Base-by-base conservation (phyloP, 1,140 invertebrate species). In the Asbolus verrucosus region DNA sequence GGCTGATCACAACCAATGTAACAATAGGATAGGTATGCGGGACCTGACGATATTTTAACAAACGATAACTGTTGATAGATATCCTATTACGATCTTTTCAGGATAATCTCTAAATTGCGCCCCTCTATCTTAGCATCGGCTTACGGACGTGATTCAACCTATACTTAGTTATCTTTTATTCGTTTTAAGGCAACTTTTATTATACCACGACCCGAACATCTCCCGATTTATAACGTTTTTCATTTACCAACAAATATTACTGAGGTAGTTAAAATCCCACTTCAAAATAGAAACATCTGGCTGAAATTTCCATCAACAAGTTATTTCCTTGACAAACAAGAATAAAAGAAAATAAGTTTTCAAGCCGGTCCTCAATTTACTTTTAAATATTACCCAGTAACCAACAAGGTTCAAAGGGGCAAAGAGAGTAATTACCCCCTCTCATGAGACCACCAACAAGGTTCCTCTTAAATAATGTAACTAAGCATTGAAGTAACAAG, bases 21-120 rank as follows among this genome's bases (percentile, higher is more conserved):
- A 63, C 39, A 63, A 41, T 41, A 38, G 61, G 14, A 39, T 15
- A 63, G 61, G 61, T 63, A 63, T 63, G 61, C 61, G 61, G 21
- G 33, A 63, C 16, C 39, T 63, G 61, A 63, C 39, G 61, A 63
- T 63, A 63, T 63, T 63, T 63, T 63, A 38, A 63, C 61, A 63
- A 63, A 63, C 61, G 61, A 63, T 63, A 63, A 63, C 61, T 63
- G 61, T 63, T 63, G 61, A 63, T 63, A 63, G 61, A 63, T 63
- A 63, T 63, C 61, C 61, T 63, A 63, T 63, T 63, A 63, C 39
- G 33, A 36, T 38, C 39, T 36, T 63, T 63, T 63, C 33, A 41
- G 61, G 61, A 63, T 63, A 63, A 63, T 63, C 61, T 63, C 61
- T 41, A 63, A 63, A 63, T 63, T 63, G 61, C 39, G 27, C 61